A percentile compares a stretch with the other conserved stretches of the same genome.
Conservation (phyloP, 2,113 vertebrate species). For the Hylia prasina region DNA sequence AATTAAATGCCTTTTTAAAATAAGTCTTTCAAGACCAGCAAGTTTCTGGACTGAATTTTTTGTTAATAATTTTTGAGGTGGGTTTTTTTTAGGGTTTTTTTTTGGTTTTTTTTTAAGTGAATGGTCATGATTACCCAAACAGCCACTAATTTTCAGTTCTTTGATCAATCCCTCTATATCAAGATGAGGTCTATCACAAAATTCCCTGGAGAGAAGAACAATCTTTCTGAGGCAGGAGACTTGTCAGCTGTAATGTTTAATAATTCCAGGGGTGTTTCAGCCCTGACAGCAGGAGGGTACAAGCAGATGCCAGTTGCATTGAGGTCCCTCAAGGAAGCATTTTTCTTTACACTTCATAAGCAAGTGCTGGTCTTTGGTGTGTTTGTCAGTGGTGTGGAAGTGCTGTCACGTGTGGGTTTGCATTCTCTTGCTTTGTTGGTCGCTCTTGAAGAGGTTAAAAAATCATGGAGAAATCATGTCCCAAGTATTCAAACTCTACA, state of each 20-base stretch:
- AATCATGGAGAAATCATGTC: background rate
- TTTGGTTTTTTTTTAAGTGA: background rate
- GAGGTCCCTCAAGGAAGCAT: background rate
- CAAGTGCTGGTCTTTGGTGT: background rate
- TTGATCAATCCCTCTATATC: background rate
- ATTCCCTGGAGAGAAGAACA: background rate
- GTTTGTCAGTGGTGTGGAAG: background rate
- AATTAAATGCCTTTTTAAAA: background rate
- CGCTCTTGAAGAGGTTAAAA: background rate
- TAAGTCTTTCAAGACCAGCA: background rate
- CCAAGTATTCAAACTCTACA: background rate
- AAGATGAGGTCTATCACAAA: background rate
- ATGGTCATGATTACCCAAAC: accelerated
- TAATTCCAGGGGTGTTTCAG: constrained; percentile 2
- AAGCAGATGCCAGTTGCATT: background rate
- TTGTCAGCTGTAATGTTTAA: background rate
- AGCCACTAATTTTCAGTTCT: background rate
- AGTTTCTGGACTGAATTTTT: background rate
- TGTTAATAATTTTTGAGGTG: background rate
- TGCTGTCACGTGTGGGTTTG: accelerated
- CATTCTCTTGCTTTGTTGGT: background rate
- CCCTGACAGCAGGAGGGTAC: background rate
- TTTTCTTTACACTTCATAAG: background rate
- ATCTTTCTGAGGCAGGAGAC: background rate
- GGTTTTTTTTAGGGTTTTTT: too few relatives aligned